Base-by-base conservation (phyloP, 1,140 invertebrate species). In the Cryptotermes secundus region DNA sequence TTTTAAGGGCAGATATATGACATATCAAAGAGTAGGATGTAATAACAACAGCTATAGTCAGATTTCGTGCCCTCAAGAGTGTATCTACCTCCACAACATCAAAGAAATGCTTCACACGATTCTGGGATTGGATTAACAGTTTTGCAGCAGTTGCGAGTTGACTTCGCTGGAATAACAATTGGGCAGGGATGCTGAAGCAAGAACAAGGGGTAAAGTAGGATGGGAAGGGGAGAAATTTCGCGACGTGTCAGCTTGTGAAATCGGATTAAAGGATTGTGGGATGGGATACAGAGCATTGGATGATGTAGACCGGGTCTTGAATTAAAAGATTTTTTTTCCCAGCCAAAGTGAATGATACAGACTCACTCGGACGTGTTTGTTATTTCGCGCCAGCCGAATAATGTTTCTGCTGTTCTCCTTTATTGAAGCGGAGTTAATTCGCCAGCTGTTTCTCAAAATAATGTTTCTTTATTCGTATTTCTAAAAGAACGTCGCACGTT, bases 201-300 rank as follows among this genome's bases (percentile, higher is more conserved):
- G 59, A 72, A 72, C 59, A 72, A 31, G 59, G 59, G n/a, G 59
- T 72, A 72, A 72, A 72, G 26, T 72, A 26, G n/a, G 59, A 12
- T 72, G 59, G n/a, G n/a, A 31, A 26, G n/a, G 59, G 9, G 59
- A 26, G 26, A 31, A 72, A 72, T 72, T 72, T 72, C 59, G 59
- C 59, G 59, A 72, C 59, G 59, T 72, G 59, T 72, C 59, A 72
- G 59, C 59, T 72, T 72, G 59, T 72, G 59, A 72, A 72, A 72
- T 72, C 59, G 59, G 59, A 72, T 72, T 72, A 72, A 72, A 26
- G 59, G 59, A 72, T 12, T 72, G 59, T 72, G 59, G n/a, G 26
- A 72, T n/a, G 59, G 26, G n/a, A n/a, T 49, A 49, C 26, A 7
- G 59, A 31, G 59, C 16, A 6, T 72, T 72, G 31, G 59, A 72